Evolutionary conservation across 2,113 vertebrate species (phyloP), one percentile per base, ranked within the genome.

Genomic region (Callopanchax toddi): DNA sequence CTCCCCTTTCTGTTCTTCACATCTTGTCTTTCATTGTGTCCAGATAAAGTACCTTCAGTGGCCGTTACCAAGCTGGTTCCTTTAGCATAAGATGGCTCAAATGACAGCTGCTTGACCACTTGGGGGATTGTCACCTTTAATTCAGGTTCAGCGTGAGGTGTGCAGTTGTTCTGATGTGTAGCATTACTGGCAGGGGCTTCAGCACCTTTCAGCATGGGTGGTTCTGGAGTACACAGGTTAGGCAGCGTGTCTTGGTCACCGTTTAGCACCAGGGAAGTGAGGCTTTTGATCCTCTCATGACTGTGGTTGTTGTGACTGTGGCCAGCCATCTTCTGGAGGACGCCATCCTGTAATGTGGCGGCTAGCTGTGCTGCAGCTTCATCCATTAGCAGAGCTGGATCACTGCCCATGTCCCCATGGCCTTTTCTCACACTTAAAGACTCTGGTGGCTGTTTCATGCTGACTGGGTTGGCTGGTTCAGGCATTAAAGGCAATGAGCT

Each of bases 401-500:
- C 96, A 0, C 92, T 91, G 56, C 86, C 93, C 85, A 94, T 86
- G 70, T 97, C 96, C 46, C 80, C 92, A 22, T 92, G 92, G 26
- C 91, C 72, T 77, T 94, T 98, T 29, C 92, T 93, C 1, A 92
- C 89, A 12, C 94, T 89, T 3, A 95, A 92, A 74, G 93, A 86
- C 64, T 98, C 96, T 0, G 96, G 93, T 0, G 93, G 92, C 90
- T 96, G 96, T 90, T 98, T 98, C 95, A 98, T 96, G 91, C 92
- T 95, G 77, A 94, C 71, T 16, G 92, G 94, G 85, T 87, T 93
- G 66, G 85, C 87, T 62, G 92, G 93, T 86, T 95, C 94, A 37
- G 90, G 93, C 86, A 94, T 92, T 36, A 92, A 89, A 72, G 94
- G 93, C 82, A 95, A 88, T 74, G 95, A 93, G 68, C 90, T 92